Base-by-base conservation (phyloP, 2,888 invertebrate genomes). In the Sinohyriopsis cumingii region DNA sequence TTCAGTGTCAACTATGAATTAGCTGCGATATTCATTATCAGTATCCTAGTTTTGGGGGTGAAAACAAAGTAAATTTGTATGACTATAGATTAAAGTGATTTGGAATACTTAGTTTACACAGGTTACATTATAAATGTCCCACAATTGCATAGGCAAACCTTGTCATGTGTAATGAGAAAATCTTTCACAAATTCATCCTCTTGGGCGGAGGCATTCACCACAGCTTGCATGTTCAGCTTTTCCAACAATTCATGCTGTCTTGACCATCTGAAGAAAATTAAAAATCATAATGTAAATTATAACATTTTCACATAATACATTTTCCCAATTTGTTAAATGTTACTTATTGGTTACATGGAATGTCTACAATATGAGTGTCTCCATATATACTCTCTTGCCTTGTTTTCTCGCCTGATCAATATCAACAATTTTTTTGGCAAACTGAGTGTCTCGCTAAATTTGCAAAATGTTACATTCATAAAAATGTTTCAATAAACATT, bases 151-250 rank as follows among this genome's bases (percentile, higher is more conserved):
- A 3, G 0, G 12, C 45, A 45, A 76, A 95, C 94, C 92, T 95
- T 95, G 81, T 93, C 93, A 85, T 92, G 92, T 5, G 93, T 92
- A 75, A 96, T 93, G 15, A 97, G 91, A 65, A 93, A 93, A 91
- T 96, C 96, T 90, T 96, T 96, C 0, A 96, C 94, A 67, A 93
- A 92, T 90, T 97, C 97, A 89, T 96, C 96, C 79, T 93, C 93
- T 85, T 94, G 91, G 45, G 93, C 92, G 19, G 93, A 92, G 1
- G 95, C 95, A 91, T 96, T 96, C 59, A 95, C 89, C 60, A 95
- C 93, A 2, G 96, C 96, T 91, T 97, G 95, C 89, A 97, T 96
- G 85, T 95, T 95, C 19, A 97, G 89, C 89, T 96, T 95, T 85
- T 96, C 94, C 15, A 96, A 88, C 82, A 94, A 92, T 86, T 95